Evolutionary conservation across 2,888 invertebrate species (phyloP).

Genomic region (Ellobium chinense): DNA sequence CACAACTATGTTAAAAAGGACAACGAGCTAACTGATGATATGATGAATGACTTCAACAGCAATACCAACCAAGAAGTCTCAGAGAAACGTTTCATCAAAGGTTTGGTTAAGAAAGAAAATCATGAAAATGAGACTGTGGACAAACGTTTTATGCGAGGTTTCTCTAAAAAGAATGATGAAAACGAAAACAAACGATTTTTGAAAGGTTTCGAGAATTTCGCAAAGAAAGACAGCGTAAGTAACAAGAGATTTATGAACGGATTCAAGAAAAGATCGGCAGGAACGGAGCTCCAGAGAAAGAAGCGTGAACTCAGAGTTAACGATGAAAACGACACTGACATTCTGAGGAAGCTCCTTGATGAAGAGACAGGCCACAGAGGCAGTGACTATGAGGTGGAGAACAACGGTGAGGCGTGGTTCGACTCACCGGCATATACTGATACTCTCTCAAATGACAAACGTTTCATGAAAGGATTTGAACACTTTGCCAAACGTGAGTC

Average conservation of each 20-base stretch:
- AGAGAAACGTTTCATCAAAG: slow-evolving; percentile 10
- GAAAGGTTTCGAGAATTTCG: slow-evolving; percentile 19
- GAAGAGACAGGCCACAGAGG: neutral
- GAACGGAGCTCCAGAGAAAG: neutral
- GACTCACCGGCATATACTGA: neutral
- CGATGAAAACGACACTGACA: neutral
- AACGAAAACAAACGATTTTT: slow-evolving; percentile 19
- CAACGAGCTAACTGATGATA: neutral
- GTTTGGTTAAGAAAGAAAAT: neutral
- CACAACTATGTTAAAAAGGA: neutral
- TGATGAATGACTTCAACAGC: neutral
- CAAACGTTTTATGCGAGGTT: slow-evolving; percentile 19
- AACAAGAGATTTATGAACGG: slow-evolving; percentile 25
- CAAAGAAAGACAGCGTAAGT: neutral
- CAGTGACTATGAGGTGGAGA: too few relatives aligned
- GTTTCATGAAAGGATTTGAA: slow-evolving; percentile 38
- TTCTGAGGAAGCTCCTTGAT: neutral
- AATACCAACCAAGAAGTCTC: neutral
- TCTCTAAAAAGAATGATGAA: neutral
- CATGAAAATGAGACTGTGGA: neutral
- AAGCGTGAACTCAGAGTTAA: neutral
- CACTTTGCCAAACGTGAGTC: neutral
- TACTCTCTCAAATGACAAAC: slow-evolving; percentile 12
- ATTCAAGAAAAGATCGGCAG: neutral
- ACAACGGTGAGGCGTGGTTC: slow-evolving; percentile 1